Percentiles rank a stretch among this genome's conserved stretches.
Evolutionary conservation across 2,888 invertebrate genomes (phyloP).

Genomic region (Lampropteryx suffumata): DNA sequence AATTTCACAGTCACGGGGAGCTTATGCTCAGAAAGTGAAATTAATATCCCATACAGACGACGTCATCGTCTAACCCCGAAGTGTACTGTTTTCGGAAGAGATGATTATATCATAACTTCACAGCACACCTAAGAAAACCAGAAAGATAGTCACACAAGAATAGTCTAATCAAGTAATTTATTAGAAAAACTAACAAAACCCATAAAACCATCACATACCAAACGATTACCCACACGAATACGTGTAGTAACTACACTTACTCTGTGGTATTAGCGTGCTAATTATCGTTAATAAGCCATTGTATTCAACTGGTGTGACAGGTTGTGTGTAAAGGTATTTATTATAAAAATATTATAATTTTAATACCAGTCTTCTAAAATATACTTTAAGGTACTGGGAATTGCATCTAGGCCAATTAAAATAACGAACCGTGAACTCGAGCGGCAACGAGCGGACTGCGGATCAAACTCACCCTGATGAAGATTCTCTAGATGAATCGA

Average conservation of each 20-base stretch:
- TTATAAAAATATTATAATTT: slow-evolving; percentile 10
- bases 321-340: slow-evolving; percentile 20
- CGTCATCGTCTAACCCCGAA: too few species aligned
- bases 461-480: too few species aligned
- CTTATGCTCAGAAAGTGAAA: too few species aligned
- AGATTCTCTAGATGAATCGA: too few species aligned
- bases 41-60: too few species aligned
- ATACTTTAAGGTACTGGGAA: neutral
- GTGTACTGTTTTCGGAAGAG: too few species aligned
- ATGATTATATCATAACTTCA: too few species aligned
- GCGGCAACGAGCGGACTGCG: too few species aligned
- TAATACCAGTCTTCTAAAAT: neutral
- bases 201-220: slow-evolving; percentile 23
- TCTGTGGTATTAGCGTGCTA: slow-evolving; percentile 18
- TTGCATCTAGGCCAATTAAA: too few species aligned
- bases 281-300: slow-evolving; percentile 32
- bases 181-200: slow-evolving; percentile 16
- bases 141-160: slow-evolving; percentile 1
- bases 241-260: slow-evolving; percentile 18
- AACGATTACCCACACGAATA: slow-evolving; percentile 24
- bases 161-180: slow-evolving; percentile 12
- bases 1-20: too few species aligned
- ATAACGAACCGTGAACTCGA: too few species aligned
- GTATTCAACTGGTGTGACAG: slow-evolving; percentile 25
- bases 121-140: neutral